Evolutionary conservation across 2,888 invertebrate species (phyloP), one percentile per base, ranked within the genome.

Genomic region (Eubasilissa splendida): DNA sequence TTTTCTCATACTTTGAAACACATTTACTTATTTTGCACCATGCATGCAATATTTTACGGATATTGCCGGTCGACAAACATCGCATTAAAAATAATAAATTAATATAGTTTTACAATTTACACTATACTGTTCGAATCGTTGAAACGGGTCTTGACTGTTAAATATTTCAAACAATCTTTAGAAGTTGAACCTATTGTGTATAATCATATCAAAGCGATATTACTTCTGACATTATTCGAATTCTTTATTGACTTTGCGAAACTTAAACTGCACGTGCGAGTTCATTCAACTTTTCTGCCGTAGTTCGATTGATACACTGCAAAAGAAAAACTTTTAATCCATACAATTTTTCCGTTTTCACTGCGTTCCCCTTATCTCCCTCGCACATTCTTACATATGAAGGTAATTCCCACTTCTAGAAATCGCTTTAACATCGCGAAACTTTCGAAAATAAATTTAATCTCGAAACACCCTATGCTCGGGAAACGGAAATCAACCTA

Each of bases 381-480:
- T 50, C 33, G 76, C 68, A 50, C 68, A 68, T 42, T 50, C 68
- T 11, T 56, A 58, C 71, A 31, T 73, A 58, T 58, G 71, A 60
- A 78, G 77, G 70, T 78, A 78, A 78, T 78, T 58, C 68, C 71
- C 2, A 42, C 42, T 68, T 65, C 71, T 54, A 10, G 60, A 71
- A 60, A 78, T 71, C 77, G 77, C 77, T 78, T 71, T 50, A 60
- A 31, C 77, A 78, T 71, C 71, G 71, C 60, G 31, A 78, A 78
- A 78, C 71, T 78, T 78, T 33, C 60, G 59, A 71, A 60, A 78
- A 78, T 78, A 78, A 71, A 78, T 78, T 78, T 78, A 78, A 78
- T 78, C 71, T 78, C 12, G 56, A 70, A 78, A 71, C 71, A 59
- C 71, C 63, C 77, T 59, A 11, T 22, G 52, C 58, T 71, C 10